Evolutionary conservation across 2,797 vertebrate genomes (phyloP), one percentile per base, ranked within the genome.

Genomic region (Aotus griseimembra): DNA sequence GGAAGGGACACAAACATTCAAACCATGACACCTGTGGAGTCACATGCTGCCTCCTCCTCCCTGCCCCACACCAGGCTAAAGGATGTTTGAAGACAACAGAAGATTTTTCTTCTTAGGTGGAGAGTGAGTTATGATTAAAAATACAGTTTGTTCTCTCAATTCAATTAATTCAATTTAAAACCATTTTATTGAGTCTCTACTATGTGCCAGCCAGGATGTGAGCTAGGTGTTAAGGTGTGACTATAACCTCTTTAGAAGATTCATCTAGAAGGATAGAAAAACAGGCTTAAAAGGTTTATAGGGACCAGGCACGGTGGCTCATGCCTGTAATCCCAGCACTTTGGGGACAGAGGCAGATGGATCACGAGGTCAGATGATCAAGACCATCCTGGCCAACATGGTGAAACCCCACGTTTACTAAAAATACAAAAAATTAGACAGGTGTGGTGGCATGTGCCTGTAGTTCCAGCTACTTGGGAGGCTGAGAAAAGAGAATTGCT

Each of bases 391-490:
- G 61, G 33, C 61, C 61, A 67, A n/a, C 30, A n/a, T 8, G 14
- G 15, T 67, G 33, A 67, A 67, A 67, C 7, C 61, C 61, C 14
- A n/a, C 7, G 30, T 67, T 1, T 67, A n/a, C 33, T 67, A 67
- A 19, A 67, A 67, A 67, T 4, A n/a, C 33, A 67, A 67, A 67
- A n/a, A 2, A 15, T n/a, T 67, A 67, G 61, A 15, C 15, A 7
- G 33, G 4, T 1, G 7, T 67, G 30, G 33, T 19, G 15, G 33
- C 1, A 0, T 4, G 15, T 0, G 7, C 30, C 61, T 17, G 61
- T 15, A n/a, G 61, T 67, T 30, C 33, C 61, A 67, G 15, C 30
- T 67, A 67, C 15, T 67, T 4, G 15, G 33, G 30, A 67, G 33
- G 33, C 61, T 67, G 61, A 67, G 33, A 17, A 15, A 1, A 33